Conservation (phyloP, 2,888 invertebrate species). For the Horisme vitalbata region DNA sequence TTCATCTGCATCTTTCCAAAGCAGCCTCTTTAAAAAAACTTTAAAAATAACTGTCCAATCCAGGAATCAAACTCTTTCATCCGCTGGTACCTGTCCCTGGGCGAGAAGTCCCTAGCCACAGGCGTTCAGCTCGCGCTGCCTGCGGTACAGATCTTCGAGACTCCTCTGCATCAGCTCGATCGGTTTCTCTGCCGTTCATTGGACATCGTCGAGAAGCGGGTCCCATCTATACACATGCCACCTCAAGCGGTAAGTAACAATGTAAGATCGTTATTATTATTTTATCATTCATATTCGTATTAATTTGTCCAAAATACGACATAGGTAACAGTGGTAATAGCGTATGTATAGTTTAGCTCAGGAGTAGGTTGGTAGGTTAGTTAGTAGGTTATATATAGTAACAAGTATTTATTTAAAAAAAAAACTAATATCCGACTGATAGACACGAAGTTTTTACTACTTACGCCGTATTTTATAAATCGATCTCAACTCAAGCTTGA, state of each 20-base stretch:
- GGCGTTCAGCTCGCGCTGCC: slow-evolving; percentile 90
- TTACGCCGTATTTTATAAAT: too few species aligned
- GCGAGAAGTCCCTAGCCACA: slow-evolving; percentile 88
- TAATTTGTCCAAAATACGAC: too few species aligned
- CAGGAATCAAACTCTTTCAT: slow-evolving; percentile 88
- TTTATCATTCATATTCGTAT: neutral
- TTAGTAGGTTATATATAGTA: too few species aligned
- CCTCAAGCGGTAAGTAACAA: slow-evolving; percentile 89
- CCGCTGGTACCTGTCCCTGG: slow-evolving; percentile 89
- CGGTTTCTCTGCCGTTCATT: slow-evolving; percentile 91
- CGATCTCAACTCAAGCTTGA: too few species aligned
- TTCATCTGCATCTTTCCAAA: too few species aligned
- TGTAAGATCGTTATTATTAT: slow-evolving; percentile 17
- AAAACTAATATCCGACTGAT: too few species aligned
- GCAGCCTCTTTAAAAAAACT: too few species aligned
- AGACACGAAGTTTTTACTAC: too few species aligned
- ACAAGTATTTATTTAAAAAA: too few species aligned
- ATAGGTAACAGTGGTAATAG: too few species aligned
- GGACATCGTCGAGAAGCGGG: slow-evolving; percentile 91
- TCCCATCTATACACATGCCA: slow-evolving; percentile 91
- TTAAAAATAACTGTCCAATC: slow-evolving; percentile 7
- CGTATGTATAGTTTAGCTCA: too few species aligned
- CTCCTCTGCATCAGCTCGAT: slow-evolving; percentile 88
- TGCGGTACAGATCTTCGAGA: slow-evolving; percentile 87
- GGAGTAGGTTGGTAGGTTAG: too few species aligned